Percentiles rank a stretch among this genome's conserved stretches.
These are phyloP conservation scores for Sebastes paucispinis DNA, from an alignment of 2,797 vertebrate genomes.

Conservation along the genomic window DNA sequence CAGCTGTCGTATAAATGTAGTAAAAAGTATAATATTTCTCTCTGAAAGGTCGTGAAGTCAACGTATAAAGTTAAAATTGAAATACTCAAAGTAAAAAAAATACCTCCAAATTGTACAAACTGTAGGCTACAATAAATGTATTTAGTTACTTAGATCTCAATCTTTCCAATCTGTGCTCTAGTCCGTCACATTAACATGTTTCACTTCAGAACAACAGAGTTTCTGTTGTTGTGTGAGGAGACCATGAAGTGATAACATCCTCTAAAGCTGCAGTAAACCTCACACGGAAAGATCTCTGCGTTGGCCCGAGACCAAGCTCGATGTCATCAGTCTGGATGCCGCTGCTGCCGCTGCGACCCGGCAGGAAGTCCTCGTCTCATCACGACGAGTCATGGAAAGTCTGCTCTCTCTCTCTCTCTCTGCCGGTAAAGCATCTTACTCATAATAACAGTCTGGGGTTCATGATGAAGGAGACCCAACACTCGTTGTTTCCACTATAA, in stretches of 20 bases:
- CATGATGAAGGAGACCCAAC: not conserved
- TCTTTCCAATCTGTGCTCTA: not conserved
- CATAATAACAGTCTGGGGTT: constrained; percentile 25
- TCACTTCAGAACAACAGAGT: not conserved
- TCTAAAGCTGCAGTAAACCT: constrained; percentile 2
- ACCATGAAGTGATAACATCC: not conserved
- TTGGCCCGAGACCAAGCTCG: constrained; percentile 25
- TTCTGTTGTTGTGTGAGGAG: not conserved
- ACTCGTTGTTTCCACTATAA: not conserved
- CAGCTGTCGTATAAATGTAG: no score
- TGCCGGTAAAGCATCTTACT: constrained; percentile 34
- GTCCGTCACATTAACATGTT: not conserved
- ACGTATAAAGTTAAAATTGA: no score
- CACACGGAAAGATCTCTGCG: constrained; percentile 16
- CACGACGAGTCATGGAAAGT: constrained; percentile 52
- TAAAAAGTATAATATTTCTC: no score
- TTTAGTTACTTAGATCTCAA: not conserved
- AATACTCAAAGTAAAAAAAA: no score
- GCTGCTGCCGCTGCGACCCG: not conserved
- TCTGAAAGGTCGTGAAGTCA: no score
- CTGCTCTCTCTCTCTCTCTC: constrained; percentile 5
- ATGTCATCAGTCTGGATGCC: constrained; percentile 18
- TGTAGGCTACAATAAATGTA: no score
- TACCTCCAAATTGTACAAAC: no score
- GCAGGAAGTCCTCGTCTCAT: constrained; percentile 26